Evolutionary conservation across 92 coral and sea anemone genomes (phyloP).

Genomic region (Phenganax marumi): DNA sequence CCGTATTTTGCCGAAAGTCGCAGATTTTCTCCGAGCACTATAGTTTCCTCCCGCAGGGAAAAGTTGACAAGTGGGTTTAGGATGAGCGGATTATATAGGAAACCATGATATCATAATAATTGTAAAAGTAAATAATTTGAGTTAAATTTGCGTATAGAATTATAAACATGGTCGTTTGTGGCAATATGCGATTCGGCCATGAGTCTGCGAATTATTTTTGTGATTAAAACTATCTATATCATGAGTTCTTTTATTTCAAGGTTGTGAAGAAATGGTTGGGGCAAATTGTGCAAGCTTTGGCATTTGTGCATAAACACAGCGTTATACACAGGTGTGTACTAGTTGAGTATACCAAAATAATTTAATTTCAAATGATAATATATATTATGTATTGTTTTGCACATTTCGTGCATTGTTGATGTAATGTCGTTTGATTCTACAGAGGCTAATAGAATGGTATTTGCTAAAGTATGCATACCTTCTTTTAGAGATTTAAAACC

Average conservation of each 20-base stretch:
- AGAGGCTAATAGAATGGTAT: not conserved
- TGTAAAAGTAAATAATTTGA: no score
- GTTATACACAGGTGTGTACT: conserved; percentile 82
- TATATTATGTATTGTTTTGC: not conserved
- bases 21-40: no score
- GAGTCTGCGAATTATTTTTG: not conserved
- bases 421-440: no score
- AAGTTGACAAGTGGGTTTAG: no score
- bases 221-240: not conserved
- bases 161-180: no score
- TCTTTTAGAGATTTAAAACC: conserved; percentile 88
- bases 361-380: not conserved
- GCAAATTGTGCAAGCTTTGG: conserved; percentile 83
- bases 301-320: conserved; percentile 84
- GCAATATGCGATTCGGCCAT: no score
- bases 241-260: conserved; percentile 47
- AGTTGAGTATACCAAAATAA: not conserved
- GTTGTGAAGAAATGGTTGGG: conserved; percentile 94
- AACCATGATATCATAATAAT: no score
- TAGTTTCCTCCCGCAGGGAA: no score
- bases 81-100: no score
- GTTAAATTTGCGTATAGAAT: no score
- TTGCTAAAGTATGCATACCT: not conserved
- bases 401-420: no score
- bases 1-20: no score